Base-by-base conservation (phyloP, 2,888 invertebrate genomes). In the Synanthedon vespiformis region DNA sequence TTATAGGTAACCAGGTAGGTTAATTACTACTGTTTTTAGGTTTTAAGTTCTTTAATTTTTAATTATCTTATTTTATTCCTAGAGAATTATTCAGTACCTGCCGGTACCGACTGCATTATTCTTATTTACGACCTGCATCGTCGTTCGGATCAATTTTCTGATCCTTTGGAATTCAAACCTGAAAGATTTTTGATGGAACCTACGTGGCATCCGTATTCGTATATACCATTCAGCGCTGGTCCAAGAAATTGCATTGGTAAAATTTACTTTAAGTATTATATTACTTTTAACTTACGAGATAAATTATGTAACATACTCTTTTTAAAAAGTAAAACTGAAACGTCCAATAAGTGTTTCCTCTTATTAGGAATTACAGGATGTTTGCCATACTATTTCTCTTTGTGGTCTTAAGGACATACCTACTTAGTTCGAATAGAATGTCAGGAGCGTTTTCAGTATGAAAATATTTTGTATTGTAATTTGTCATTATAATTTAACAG, bases 181-280 rank as follows among this genome's bases (percentile, higher is more conserved):
- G 86, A 88, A 52, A 67, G 89, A 64, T 89, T 89, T 67, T 61
- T 80, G 14, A 73, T 78, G 0, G 83, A 88, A 40, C 57, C 60
- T 3, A 55, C 61, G 40, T 66, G 77, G 53, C 77, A 81, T 62
- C 75, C 79, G 0, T 80, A 65, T 11, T 60, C 67, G 18, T 78
- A 64, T 54, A 68, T 78, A 54, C 79, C 79, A 0, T 91, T 91
- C 55, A 90, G 90, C 62, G 90, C 89, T 1, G 90, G 90, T 1
- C 87, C 88, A 0, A 77, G 90, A 14, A 90, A 90, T 67, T 91
- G 90, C 57, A 90, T 91, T 54, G 90, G 89, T 89, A 72, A 44
- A 10, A n/a, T 34, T 34, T 2, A 34, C 34, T 34, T 34, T 34
- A 34, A 18, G 10, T 10, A 34, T 34, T 34, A 10, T 34, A 34